Percentiles rank a stretch among this genome's conserved stretches.
These are phyloP conservation scores for Digitonthophagus gazella DNA, from an alignment of 2,888 invertebrate species.

Conservation along the genomic window DNA sequence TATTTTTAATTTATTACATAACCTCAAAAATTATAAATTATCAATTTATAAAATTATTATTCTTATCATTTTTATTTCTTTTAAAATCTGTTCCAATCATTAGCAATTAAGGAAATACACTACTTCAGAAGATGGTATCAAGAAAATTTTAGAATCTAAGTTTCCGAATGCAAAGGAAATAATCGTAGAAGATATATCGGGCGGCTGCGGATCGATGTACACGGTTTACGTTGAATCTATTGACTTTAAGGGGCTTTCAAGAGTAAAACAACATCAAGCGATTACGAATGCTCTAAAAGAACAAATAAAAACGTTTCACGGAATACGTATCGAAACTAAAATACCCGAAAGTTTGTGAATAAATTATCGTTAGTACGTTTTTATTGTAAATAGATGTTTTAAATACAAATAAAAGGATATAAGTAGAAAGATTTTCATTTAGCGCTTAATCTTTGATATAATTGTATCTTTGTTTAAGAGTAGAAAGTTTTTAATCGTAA, in stretches of 20 bases:
- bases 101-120: neutral
- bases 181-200: conserved; percentile 71
- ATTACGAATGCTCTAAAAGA: conserved; percentile 71
- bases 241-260: conserved; percentile 68
- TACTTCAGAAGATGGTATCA: conserved; percentile 44
- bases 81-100: too few relatives aligned
- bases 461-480: neutral
- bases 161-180: conserved; percentile 65
- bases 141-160: conserved; percentile 47
- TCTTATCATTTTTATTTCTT: too few relatives aligned
- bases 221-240: conserved; percentile 66
- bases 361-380: too few relatives aligned
- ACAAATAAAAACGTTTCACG: conserved; percentile 83
- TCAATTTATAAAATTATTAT: too few relatives aligned
- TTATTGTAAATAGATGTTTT: too few relatives aligned
- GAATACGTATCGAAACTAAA: conserved; percentile 72
- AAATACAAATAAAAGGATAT: too few relatives aligned
- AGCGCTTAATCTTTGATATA: too few relatives aligned
- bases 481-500: neutral
- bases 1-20: too few relatives aligned
- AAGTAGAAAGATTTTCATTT: too few relatives aligned
- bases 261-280: conserved; percentile 71
- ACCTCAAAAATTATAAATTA: too few relatives aligned
- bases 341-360: conserved; percentile 29
- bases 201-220: conserved; percentile 82